Base-by-base conservation (phyloP, 1,140 invertebrate genomes). In the Spodoptera litura region DNA sequence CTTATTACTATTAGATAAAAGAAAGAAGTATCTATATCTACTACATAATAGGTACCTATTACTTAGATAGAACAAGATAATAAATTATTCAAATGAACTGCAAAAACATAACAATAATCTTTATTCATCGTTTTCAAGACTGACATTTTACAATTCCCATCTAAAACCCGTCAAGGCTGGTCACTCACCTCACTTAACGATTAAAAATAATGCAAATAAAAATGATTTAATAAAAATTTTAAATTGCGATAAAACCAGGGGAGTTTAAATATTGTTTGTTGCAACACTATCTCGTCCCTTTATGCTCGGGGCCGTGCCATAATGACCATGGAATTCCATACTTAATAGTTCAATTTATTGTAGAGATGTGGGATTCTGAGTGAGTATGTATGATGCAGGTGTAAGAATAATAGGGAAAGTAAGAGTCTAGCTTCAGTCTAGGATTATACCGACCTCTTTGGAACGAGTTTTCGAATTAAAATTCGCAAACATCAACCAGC, bases 321-420 rank as follows among this genome's bases (percentile, higher is more conserved):
- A 83, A 85, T 88, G 78, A 81, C 71, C 76, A 77, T 78, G 78
- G 81, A 86, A 87, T 88, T 87, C 80, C 81, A 66, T 77, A 83
- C 61, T 83, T 81, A 75, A 83, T 83, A 75, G 62, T 81, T 73
- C 44, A 82, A 78, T 83, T 85, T 77, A 81, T 80, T 81, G 77
- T 59, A 51, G 53, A 55, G 77, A 80, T 81, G 56, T 49, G 53
- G 86, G 81, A 81, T 78, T 73, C 71, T 20, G 56, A 73, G 15
- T 59, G 35, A 13, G 25, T 44, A 64, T 13, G 0, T 20, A 20
- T 31, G 31, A 52, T 11, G 15, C 15, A 58, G 35, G 35, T 56
- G 11, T 11, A 61, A 6, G 51, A 53, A 53, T 56, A 56, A 35
- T 71, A 55, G 27, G 53, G 68, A 71, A 71, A 55, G 53, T 20